Percentiles rank a stretch among this genome's conserved stretches.
Evolutionary conservation across 1,140 invertebrate genomes (phyloP).

Genomic region (Neodiprion lecontei): DNA sequence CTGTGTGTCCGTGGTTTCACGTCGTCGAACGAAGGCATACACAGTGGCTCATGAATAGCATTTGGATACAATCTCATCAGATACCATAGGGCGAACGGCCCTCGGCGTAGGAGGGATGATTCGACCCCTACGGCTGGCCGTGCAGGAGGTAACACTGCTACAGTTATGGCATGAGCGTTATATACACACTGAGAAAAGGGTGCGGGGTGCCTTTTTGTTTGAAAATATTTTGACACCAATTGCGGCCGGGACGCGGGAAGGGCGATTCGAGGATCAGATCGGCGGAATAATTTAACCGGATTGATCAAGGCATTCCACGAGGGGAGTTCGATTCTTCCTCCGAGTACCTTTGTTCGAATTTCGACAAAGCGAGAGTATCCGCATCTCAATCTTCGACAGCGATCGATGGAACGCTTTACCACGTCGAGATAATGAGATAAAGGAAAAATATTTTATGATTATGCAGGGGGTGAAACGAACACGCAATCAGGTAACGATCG

Average conservation of each 20-base stretch:
- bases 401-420: too few species aligned
- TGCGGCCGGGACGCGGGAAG: not conserved
- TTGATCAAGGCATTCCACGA: not conserved
- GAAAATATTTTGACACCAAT: slow-evolving; percentile 43
- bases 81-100: slow-evolving; percentile 6
- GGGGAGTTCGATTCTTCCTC: too few species aligned
- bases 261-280: too few species aligned
- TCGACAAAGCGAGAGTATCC: too few species aligned
- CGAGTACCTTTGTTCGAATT: too few species aligned
- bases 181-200: slow-evolving; percentile 1
- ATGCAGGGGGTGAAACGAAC: too few species aligned
- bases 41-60: slow-evolving; percentile 47
- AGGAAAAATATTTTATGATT: too few species aligned
- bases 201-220: slow-evolving; percentile 28
- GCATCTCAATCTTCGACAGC: too few species aligned
- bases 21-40: not conserved
- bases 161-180: slow-evolving; percentile 1
- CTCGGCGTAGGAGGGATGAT: slow-evolving; percentile 20
- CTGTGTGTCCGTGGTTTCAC: not conserved
- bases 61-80: slow-evolving; percentile 54
- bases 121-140: slow-evolving; percentile 17
- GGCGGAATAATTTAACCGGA: not conserved
- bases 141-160: not conserved
- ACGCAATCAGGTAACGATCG: too few species aligned
- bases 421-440: too few species aligned